A percentile compares a stretch with the other conserved stretches of the same genome.
These are phyloP conservation scores for Fopius arisanus DNA, from an alignment of 1,140 invertebrate species.

Conservation along the genomic window DNA sequence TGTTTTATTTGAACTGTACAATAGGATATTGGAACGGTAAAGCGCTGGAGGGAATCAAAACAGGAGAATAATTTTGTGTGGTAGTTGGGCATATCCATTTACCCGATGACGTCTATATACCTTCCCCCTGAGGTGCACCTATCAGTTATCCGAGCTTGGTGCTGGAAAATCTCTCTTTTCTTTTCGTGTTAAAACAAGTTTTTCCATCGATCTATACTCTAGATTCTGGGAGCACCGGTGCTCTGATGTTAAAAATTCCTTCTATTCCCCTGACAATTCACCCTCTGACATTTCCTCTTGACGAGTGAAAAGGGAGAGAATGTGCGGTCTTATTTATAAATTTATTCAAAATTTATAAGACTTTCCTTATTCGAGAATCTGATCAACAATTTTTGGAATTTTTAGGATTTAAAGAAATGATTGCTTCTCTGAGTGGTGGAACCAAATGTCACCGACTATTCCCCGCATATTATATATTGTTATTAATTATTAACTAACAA, in stretches of 20 bases:
- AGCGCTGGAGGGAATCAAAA: not conserved
- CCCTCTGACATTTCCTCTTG: not conserved
- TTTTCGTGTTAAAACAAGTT: not conserved
- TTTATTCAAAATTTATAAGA: too few relatives aligned
- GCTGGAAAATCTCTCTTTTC: not conserved
- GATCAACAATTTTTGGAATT: too few relatives aligned
- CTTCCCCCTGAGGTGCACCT: not conserved
- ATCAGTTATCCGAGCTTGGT: not conserved
- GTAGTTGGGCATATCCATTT: slow-evolving; percentile 8
- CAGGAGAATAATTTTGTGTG: not conserved
- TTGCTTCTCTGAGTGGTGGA: too few relatives aligned
- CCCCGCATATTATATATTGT: not conserved
- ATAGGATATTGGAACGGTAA: not conserved
- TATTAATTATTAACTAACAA: not conserved
- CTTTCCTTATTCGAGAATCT: too few relatives aligned
- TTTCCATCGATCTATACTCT: slow-evolving; percentile 3
- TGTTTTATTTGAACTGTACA: not conserved
- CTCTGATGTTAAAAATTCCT: not conserved
- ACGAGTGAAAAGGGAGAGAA: not conserved
- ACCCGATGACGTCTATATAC: slow-evolving; percentile 4
- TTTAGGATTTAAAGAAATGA: too few relatives aligned
- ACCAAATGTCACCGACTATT: too few relatives aligned
- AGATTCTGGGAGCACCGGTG: not conserved
- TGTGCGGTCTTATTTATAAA: not conserved
- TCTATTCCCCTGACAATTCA: not conserved